These are phyloP conservation scores for Parascotia fuliginaria DNA, from an alignment of 2,888 invertebrate species.

Conservation along the genomic window DNA sequence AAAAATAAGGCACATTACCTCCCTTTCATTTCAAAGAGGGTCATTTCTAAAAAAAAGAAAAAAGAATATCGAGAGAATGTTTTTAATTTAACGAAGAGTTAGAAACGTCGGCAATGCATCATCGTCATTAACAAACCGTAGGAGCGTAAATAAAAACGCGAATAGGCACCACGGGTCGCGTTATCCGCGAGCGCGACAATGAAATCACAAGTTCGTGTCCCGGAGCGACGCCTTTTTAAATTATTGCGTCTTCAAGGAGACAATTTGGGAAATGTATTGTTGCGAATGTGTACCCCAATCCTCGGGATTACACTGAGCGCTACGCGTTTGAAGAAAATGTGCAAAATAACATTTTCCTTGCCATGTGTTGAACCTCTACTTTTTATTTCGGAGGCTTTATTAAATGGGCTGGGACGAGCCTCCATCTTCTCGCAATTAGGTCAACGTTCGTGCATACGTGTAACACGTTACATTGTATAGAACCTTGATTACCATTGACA, in stretches of 20 bases:
- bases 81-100: conserved; percentile 40
- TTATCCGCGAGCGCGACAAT: conserved; percentile 41
- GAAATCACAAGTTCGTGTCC: conserved; percentile 47
- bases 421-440: conserved; percentile 41
- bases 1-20: no score
- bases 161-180: conserved; percentile 45
- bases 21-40: no score
- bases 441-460: conserved; percentile 32
- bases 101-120: conserved; percentile 36
- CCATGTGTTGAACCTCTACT: conserved; percentile 46
- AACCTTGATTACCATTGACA: conserved; percentile 30
- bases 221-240: conserved; percentile 62
- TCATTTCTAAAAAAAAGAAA: not conserved
- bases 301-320: conserved; percentile 63
- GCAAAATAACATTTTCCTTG: conserved; percentile 64
- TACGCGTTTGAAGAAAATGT: conserved; percentile 61
- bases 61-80: conserved; percentile 17
- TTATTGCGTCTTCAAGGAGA: conserved; percentile 75
- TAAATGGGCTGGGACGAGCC: conserved; percentile 38
- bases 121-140: conserved; percentile 41
- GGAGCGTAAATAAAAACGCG: conserved; percentile 39
- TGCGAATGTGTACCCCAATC: conserved; percentile 60
- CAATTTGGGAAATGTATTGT: conserved; percentile 77
- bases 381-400: conserved; percentile 47
- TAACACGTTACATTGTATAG: conserved; percentile 18